Base-by-base conservation (phyloP, 2,113 vertebrate genomes). In the Boleophthalmus pectinirostris region DNA sequence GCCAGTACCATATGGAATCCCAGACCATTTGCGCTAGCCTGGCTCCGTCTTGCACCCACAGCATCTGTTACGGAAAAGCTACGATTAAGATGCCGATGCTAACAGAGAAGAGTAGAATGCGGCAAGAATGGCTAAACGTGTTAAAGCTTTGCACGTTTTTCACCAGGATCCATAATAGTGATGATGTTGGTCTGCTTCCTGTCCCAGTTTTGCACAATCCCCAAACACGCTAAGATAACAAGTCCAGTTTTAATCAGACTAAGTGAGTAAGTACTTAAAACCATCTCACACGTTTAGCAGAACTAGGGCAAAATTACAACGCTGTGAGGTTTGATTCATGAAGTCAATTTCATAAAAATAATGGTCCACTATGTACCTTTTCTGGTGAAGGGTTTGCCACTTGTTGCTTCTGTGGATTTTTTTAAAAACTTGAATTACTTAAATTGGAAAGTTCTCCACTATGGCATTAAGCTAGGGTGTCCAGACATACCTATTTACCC, bases 191-290 rank as follows among this genome's bases (percentile, higher is more conserved):
- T n/a, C n/a, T n/a, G n/a, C n/a, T n/a, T n/a, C n/a, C 74, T 83
- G 86, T 79, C 78, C 88, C 79, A 65, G 68, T 87, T 90, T 80
- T 76, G 84, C 79, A 74, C 81, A 83, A 86, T 87, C 82, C 82
- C 70, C 14, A 49, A 72, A 68, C 18, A 54, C 35, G 66, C 74
- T 61, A 60, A 47, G 23, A 73, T 64, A 64, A 81, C 49, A 65
- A 70, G 66, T 66, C 10, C 38, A 51, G 77, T 85, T 87, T 72
- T 83, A 86, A 87, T 91, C 86, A 83, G 78, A 81, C 85, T 86
- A 88, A 84, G 89, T 72, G 74, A 57, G 66, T 66, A 69, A 69
- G 84, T 77, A 83, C 71, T 67, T 35, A 29, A 29, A 69, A 49
- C 70, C 5, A 1, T 66, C 18, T 64, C 57, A 51, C 43, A 29